Conservation (phyloP, 2,113 vertebrate genomes). For the Pardalotus punctatus region DNA sequence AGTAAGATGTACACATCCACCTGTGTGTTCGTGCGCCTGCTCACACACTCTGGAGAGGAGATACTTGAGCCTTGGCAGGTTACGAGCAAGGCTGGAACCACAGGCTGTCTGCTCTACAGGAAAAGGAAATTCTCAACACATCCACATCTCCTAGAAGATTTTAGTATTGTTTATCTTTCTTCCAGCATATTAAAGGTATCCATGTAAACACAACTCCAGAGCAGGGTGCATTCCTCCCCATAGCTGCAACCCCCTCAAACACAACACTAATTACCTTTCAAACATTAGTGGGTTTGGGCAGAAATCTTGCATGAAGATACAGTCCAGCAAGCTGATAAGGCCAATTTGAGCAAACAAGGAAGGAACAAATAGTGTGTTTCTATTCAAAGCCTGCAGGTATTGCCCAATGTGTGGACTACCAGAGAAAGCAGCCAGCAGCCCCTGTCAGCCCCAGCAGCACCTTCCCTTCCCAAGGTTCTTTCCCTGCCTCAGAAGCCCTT, state of each 20-base stretch:
- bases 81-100: neutral
- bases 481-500: neutral
- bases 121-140: neutral
- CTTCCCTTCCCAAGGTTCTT: neutral
- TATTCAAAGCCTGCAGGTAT: neutral
- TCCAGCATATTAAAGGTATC: neutral
- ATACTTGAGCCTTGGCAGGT: neutral
- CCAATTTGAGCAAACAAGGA: neutral
- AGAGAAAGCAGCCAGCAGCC: neutral
- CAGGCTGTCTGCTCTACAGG: neutral
- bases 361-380: neutral
- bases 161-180: neutral
- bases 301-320: neutral
- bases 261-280: neutral
- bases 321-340: neutral
- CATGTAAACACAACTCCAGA: neutral
- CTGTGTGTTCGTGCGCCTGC: neutral
- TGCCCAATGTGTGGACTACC: neutral
- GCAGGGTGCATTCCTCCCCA: neutral
- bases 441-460: neutral
- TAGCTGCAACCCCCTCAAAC: neutral
- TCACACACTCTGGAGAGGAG: neutral
- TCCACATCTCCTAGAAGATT: neutral
- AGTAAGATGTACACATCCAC: too few relatives aligned
- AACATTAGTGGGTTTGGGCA: neutral